phyloP scores from a whole-genome alignment of 2,888 invertebrate genomes.

The Malacosoma neustria region DNA sequence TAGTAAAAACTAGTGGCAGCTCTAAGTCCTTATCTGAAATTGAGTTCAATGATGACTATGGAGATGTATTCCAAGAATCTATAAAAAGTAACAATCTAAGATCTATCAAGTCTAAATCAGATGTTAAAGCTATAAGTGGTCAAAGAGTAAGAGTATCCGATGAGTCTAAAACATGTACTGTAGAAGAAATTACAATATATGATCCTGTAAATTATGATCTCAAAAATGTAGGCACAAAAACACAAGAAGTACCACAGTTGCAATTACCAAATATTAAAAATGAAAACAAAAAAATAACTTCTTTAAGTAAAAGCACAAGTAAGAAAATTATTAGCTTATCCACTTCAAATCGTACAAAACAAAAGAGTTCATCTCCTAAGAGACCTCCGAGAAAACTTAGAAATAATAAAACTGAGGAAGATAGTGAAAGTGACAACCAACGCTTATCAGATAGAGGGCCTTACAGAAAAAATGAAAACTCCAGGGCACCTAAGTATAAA shows the following conservation, averaged over 20 bases:
- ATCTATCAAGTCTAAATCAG: slow-evolving; percentile 52
- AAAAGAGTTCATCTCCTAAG: slow-evolving; percentile 74
- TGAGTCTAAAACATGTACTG: slow-evolving; percentile 52
- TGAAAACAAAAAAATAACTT: slow-evolving; percentile 48
- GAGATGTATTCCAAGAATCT: slow-evolving; percentile 52
- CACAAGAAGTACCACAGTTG: slow-evolving; percentile 39
- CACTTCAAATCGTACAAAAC: slow-evolving; percentile 49
- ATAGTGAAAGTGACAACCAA: slow-evolving; percentile 68
- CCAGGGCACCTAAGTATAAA: slow-evolving; percentile 42
- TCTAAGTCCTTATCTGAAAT: slow-evolving; percentile 64
- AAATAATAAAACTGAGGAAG: slow-evolving; percentile 59
- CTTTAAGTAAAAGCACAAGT: slow-evolving; percentile 46
- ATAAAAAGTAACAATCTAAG: slow-evolving; percentile 42
- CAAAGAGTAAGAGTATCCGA: slow-evolving; percentile 80
- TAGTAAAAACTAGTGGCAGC: slow-evolving; percentile 76
- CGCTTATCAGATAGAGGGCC: slow-evolving; percentile 42
- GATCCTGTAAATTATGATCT: slow-evolving; percentile 68
- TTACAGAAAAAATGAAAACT: slow-evolving; percentile 37
- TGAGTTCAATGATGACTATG: slow-evolving; percentile 70
- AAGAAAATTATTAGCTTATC: slow-evolving; percentile 44
- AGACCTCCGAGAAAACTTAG: slow-evolving; percentile 75
- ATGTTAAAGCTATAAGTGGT: slow-evolving; percentile 79
- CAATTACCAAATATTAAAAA: slow-evolving; percentile 63
- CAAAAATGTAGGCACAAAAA: slow-evolving; percentile 53
- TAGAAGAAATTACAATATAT: slow-evolving; percentile 55